Evolutionary conservation across 1,140 invertebrate genomes (phyloP).

Genomic region (Aculops lycopersici): DNA sequence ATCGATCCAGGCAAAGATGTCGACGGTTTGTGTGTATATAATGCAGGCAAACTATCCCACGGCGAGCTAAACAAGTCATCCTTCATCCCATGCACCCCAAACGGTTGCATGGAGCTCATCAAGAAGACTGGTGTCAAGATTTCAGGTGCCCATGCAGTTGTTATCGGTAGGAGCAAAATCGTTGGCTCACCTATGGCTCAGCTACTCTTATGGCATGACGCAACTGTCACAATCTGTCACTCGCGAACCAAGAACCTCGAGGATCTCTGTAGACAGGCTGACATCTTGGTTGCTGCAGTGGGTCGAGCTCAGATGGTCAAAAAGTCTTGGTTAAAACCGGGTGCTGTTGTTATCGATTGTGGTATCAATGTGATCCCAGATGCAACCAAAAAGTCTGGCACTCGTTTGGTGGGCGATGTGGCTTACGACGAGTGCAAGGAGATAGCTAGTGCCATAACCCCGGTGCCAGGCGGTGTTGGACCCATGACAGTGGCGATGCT

Average conservation of each 20-base stretch:
- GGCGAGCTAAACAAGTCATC: slow-evolving; percentile 30
- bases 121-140: slow-evolving; percentile 23
- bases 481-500: slow-evolving; percentile 65
- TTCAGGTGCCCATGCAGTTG: slow-evolving; percentile 55
- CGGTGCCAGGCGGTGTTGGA: slow-evolving; percentile 65
- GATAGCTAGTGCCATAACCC: slow-evolving; percentile 33
- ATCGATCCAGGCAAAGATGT: slow-evolving; percentile 67
- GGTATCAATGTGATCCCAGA: slow-evolving; percentile 82
- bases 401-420: slow-evolving; percentile 74
- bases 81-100: slow-evolving; percentile 69
- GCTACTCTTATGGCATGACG: slow-evolving; percentile 77
- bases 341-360: slow-evolving; percentile 96
- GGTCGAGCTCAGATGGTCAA: slow-evolving; percentile 67
- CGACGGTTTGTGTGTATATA: slow-evolving; percentile 37
- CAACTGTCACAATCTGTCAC: slow-evolving; percentile 84
- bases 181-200: slow-evolving; percentile 79
- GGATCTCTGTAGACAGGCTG: slow-evolving; percentile 36
- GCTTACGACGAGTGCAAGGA: slow-evolving; percentile 40
- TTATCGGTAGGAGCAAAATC: slow-evolving; percentile 64
- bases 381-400: slow-evolving; percentile 41
- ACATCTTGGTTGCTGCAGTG: slow-evolving; percentile 83
- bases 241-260: slow-evolving; percentile 58
- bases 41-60: slow-evolving; percentile 41
- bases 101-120: slow-evolving; percentile 67
- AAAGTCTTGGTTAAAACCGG: slow-evolving; percentile 75